Conservation (phyloP, 2,113 vertebrate species). For the Rhinichthys klamathensis region DNA sequence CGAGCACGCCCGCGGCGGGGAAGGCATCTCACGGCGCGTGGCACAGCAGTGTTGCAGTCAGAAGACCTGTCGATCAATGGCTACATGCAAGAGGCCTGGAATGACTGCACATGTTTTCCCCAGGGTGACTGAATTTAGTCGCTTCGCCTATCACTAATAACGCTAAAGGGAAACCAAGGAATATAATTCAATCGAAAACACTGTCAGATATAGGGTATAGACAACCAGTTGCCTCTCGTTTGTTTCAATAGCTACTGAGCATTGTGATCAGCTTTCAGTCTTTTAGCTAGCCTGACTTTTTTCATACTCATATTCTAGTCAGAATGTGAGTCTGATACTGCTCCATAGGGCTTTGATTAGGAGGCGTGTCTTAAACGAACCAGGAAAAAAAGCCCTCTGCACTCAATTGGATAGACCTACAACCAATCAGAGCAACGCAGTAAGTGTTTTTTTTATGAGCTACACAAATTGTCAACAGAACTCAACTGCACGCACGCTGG, state of each 20-base stretch:
- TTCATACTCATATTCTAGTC: too few species aligned
- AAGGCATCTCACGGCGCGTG: conserved; percentile 47
- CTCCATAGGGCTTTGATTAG: too few species aligned
- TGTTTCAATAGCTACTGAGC: too few species aligned
- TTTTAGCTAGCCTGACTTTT: too few species aligned
- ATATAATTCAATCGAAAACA: background rate
- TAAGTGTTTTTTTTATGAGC: too few species aligned
- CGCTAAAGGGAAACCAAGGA: background rate
- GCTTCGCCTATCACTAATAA: background rate
- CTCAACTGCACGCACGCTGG: too few species aligned
- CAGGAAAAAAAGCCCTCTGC: too few species aligned
- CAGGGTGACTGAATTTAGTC: conserved; percentile 1
- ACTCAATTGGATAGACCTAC: too few species aligned
- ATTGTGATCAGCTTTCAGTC: background rate
- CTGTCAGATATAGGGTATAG: background rate
- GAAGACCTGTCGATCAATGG: conserved; percentile 58
- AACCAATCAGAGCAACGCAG: too few species aligned
- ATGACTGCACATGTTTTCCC: conserved; percentile 50
- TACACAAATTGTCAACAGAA: too few species aligned
- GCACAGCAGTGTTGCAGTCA: conserved; percentile 53
- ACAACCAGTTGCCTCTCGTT: background rate
- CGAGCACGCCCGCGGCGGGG: conserved; percentile 8
- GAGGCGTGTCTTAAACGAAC: too few species aligned
- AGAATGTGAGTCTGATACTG: too few species aligned
- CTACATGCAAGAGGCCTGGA: conserved; percentile 55